phyloP scores from a whole-genome alignment of 35 echinoderm and acorn worm species.

The Lytechinus variegatus region DNA sequence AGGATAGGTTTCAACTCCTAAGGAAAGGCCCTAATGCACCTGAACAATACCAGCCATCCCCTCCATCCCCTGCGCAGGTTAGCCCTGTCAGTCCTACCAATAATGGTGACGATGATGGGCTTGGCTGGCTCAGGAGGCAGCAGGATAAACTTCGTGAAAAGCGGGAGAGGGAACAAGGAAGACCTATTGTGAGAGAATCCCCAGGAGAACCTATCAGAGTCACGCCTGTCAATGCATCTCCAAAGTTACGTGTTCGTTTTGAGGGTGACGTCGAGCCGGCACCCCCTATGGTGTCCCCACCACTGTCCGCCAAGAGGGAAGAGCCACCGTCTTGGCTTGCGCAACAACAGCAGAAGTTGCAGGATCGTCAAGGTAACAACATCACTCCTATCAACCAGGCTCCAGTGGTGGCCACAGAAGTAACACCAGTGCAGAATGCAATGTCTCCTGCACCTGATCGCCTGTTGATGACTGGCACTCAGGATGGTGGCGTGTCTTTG shows the following conservation, averaged over 20 bases:
- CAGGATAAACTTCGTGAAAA: constrained; percentile 71
- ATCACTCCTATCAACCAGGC: constrained; percentile 13
- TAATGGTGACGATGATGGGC: constrained; percentile 42
- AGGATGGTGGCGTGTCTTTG: background rate
- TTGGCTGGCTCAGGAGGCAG: constrained; percentile 63
- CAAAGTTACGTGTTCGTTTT: constrained; percentile 24
- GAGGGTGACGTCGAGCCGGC: background rate
- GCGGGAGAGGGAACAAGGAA: constrained; percentile 44
- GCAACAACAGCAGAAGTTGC: constrained; percentile 62
- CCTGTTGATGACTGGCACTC: background rate
- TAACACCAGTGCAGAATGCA: constrained; percentile 1
- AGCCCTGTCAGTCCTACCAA: background rate
- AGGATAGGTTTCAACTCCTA: constrained; percentile 56
- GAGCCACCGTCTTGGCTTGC: constrained; percentile 57
- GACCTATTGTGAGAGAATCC: constrained; percentile 25
- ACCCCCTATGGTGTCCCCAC: background rate
- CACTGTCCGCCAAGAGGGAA: background rate
- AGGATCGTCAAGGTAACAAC: constrained; percentile 23
- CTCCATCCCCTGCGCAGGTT: background rate
- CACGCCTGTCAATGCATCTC: constrained; percentile 13
- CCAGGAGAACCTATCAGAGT: background rate
- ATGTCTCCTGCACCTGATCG: background rate
- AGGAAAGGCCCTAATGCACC: constrained; percentile 45
- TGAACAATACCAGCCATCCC: background rate
- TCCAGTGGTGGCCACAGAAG: constrained; percentile 33